Base-by-base conservation (phyloP, 2,888 invertebrate genomes). In the Drosophila buzzatii region DNA sequence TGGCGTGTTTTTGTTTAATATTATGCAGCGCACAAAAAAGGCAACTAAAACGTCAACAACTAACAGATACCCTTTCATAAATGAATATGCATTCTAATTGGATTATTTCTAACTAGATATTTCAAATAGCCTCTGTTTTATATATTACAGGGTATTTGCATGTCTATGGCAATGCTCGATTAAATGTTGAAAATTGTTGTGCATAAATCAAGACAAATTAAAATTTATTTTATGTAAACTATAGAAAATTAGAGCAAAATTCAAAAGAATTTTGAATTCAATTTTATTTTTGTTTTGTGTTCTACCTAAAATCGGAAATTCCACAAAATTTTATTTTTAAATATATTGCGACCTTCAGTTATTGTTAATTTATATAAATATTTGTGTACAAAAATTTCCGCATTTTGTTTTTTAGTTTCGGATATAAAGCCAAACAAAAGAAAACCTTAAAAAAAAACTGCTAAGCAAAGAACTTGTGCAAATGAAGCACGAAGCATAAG, bases 1-100 rank as follows among this genome's bases (percentile, higher is more conserved):
- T 62, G 61, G 20, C 66, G 81, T 82, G 67, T 72, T 70, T 64
- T 86, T 57, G 44, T 79, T 64, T 42, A 77, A 81, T 71, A 77
- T 71, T 77, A 81, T 77, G 44, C 78, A 78, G 49, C 45, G 51
- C 27, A 59, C 51, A 45, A 41, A 60, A 10, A 41, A 9, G 33
- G 18, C 33, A 62, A 33, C 14, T 20, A 5, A 4, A n/a, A 18
- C n/a, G 6, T 1, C 27, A 14, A 2, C 7, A 14, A 57, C 59
- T 57, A 3, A 2, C 8, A 23, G 10, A 53, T 70, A 52, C 71
- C 37, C 71, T 64, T 20, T 41, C 16, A 14, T 20, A 20, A 2
- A n/a, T 41, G 3, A 10, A 33, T 10, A 31, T n/a, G 3, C 1
- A 35, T 20, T 14, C n/a, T 12, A 3, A 31, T 51, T 33, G 18